Evolutionary conservation across 2,113 vertebrate genomes (phyloP).

Genomic region (Podarcis raffonei): DNA sequence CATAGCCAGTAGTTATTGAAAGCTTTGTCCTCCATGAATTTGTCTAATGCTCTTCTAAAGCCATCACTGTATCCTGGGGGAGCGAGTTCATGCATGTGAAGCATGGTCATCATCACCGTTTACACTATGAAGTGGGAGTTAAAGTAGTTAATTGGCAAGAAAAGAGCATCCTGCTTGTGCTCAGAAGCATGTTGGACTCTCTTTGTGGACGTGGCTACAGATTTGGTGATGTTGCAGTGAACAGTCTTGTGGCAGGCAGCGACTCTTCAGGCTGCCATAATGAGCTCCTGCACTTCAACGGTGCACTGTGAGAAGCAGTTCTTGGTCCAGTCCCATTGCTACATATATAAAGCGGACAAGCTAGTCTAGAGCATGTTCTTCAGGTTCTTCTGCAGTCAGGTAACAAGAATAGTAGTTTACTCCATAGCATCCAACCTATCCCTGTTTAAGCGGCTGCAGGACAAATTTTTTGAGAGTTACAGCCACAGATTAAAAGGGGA

Average conservation of each 20-base stretch:
- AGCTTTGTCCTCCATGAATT: too few species aligned
- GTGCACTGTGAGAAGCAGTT: neutral
- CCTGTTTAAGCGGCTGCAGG: neutral
- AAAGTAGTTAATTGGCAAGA: neutral
- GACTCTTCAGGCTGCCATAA: too few species aligned
- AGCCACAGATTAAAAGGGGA: constrained; percentile 66
- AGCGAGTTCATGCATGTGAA: neutral
- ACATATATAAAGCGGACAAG: neutral
- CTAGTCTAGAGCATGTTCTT: neutral
- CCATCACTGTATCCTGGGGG: too few species aligned
- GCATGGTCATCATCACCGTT: too few species aligned
- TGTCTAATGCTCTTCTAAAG: too few species aligned
- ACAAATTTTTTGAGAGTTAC: constrained; percentile 40
- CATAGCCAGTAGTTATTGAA: too few species aligned
- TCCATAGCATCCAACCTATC: neutral
- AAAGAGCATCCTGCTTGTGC: neutral
- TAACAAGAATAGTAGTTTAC: neutral
- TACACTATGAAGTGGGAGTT: too few species aligned
- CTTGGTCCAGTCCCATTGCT: neutral
- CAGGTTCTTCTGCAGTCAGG: neutral
- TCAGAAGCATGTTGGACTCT: neutral
- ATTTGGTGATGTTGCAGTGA: neutral
- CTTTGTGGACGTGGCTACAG: neutral
- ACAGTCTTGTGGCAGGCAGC: too few species aligned
- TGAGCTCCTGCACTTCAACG: neutral